Evolutionary conservation across 2,113 vertebrate species (phyloP), one percentile per base, ranked within the genome.

Genomic region (Ptilonorhynchus violaceus): DNA sequence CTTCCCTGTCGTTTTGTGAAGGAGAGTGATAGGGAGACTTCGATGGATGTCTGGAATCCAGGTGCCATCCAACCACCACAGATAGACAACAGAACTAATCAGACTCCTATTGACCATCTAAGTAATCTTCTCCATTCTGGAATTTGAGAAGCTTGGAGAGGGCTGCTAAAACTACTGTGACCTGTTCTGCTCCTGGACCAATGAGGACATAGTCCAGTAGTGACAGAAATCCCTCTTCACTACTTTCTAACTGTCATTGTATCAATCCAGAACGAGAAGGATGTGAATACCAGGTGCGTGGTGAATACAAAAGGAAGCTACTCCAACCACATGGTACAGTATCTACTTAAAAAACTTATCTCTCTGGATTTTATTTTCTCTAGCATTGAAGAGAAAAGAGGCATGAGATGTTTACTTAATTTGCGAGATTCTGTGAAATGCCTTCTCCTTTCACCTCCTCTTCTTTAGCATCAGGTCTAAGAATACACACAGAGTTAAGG

Each of bases 151-250:
- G 18, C 13, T 24, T 77, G 27, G 10, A 56, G 23, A 67, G 22
- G 10, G 4, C 18, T 62, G 13, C 15, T 46, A 42, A 75, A 94
- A 30, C 4, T 37, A 4, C 23, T 91, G n/a, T 46, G 44, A 35
- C 10, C 11, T 44, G 13, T 62, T 31, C 11, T 76, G 23, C 15
- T 35, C 18, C 33, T 41, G 16, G 16, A n/a, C 14, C 14, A 42
- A 9, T 0, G 1, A 68, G 10, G 11, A 39, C 11, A 64, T 33
- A 5, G 14, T 28, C 7, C 9, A n/a, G 3, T 7, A 82, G 30
- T 16, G n/a, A 28, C 21, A 72, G 23, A 88, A 76, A 69, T 30
- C 27, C 22, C 6, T 46, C 22, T 28, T 76, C 25, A 27, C 14
- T 27, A 13, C 5, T 64, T 81, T 41, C 24, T 64, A 33, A 27